Evolutionary conservation across 2,113 vertebrate species (phyloP).

Genomic region (Campylomormyrus numenius): DNA sequence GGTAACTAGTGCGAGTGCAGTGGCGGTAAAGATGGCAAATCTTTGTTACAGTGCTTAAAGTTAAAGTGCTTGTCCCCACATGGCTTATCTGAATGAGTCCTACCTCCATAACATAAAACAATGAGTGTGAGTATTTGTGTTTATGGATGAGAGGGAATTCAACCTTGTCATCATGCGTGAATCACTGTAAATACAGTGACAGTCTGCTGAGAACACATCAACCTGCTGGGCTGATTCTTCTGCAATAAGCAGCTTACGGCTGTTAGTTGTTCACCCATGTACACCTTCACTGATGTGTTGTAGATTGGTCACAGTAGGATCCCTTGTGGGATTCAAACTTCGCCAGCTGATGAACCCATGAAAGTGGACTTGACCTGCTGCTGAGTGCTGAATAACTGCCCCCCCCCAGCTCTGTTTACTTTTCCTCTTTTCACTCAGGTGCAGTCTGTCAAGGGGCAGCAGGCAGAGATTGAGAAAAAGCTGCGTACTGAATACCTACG

Average conservation of each 20-base stretch:
- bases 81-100: background rate
- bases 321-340: background rate
- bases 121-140: background rate
- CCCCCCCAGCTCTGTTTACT: background rate
- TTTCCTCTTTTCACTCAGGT: constrained; percentile 56
- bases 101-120: background rate
- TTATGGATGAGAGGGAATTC: background rate
- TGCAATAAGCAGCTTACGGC: no score
- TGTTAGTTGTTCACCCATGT: background rate
- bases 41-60: background rate
- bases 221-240: background rate
- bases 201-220: background rate
- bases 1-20: background rate
- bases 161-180: background rate
- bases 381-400: background rate
- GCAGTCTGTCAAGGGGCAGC: constrained; percentile 69
- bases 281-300: background rate
- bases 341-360: background rate
- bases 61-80: background rate
- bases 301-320: background rate
- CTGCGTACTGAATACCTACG: constrained; percentile 58
- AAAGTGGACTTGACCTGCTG: background rate
- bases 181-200: background rate
- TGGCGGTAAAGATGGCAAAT: background rate
- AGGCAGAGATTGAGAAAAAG: constrained; percentile 56